Percentiles rank a stretch among this genome's conserved stretches.
Conservation (phyloP, 2,888 invertebrate species). For the Psylliodes chrysocephalus region DNA sequence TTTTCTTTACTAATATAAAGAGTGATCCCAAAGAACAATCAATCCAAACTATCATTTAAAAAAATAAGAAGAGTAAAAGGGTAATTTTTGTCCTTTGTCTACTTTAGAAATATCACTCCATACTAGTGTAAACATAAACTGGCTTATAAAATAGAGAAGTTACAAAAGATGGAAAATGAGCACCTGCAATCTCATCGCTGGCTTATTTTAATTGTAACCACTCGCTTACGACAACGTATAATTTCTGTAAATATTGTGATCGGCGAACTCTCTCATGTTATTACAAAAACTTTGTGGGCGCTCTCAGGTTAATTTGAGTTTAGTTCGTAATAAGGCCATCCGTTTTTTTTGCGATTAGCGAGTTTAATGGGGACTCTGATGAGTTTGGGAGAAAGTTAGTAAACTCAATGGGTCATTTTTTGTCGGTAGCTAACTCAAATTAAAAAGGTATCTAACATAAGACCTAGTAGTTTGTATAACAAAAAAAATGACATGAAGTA, state of each 20-base stretch:
- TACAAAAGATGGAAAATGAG: conserved; percentile 3
- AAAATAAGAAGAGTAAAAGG: no score
- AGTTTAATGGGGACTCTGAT: background rate
- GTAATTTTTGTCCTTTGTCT: no score
- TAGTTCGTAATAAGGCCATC: conserved; percentile 31
- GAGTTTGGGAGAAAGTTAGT: background rate
- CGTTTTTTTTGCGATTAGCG: conserved; percentile 30
- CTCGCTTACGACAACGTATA: conserved; percentile 28
- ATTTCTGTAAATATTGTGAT: conserved; percentile 32
- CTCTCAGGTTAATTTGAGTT: conserved; percentile 32
- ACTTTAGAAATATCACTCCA: background rate
- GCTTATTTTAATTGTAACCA: conserved; percentile 18
- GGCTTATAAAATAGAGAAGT: background rate
- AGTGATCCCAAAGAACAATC: no score
- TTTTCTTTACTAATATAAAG: no score
- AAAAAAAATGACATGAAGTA: no score
- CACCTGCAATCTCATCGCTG: conserved; percentile 11
- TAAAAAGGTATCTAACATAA: no score
- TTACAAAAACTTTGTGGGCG: conserved; percentile 28
- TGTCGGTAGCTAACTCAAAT: background rate
- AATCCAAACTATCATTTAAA: no score
- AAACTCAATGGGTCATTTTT: background rate
- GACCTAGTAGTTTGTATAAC: no score
- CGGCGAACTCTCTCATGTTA: conserved; percentile 16
- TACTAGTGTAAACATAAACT: background rate